Conservation (phyloP, 2,797 vertebrate genomes). For the Pipistrellus kuhlii region DNA sequence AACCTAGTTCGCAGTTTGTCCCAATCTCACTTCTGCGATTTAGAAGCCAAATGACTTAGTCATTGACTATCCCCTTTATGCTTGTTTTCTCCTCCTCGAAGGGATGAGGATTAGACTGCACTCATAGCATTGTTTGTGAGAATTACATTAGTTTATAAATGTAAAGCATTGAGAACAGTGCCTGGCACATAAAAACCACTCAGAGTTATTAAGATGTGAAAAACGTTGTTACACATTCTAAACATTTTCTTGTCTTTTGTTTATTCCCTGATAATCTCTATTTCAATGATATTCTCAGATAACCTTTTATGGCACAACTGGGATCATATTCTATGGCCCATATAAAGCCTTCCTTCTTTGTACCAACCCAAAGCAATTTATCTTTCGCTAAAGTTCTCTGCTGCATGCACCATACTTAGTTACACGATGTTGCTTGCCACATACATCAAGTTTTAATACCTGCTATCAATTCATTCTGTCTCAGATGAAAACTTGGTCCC, state of each 20-base stretch:
- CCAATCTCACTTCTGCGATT: background rate
- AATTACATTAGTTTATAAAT: background rate
- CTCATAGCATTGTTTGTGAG: background rate
- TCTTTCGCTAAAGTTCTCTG: conserved; percentile 22
- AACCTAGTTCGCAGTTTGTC: background rate
- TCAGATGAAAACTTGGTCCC: background rate
- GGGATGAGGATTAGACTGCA: background rate
- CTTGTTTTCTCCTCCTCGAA: background rate
- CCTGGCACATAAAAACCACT: background rate
- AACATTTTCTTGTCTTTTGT: background rate
- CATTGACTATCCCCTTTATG: too few species aligned
- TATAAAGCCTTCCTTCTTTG: background rate
- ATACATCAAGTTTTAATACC: background rate
- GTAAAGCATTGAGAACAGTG: background rate
- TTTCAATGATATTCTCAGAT: background rate
- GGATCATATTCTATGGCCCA: background rate
- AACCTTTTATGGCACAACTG: background rate
- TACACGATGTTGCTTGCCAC: background rate
- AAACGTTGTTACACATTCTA: background rate
- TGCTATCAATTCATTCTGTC: conserved; percentile 8
- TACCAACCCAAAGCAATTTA: conserved; percentile 10
- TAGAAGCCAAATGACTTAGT: background rate
- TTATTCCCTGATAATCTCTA: background rate
- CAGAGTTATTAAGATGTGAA: conserved; percentile 21
- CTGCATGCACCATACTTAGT: background rate